Percentiles rank a stretch among this genome's conserved stretches.
Conservation (phyloP, 2,888 invertebrate genomes). For the Lucinisca nassula region DNA sequence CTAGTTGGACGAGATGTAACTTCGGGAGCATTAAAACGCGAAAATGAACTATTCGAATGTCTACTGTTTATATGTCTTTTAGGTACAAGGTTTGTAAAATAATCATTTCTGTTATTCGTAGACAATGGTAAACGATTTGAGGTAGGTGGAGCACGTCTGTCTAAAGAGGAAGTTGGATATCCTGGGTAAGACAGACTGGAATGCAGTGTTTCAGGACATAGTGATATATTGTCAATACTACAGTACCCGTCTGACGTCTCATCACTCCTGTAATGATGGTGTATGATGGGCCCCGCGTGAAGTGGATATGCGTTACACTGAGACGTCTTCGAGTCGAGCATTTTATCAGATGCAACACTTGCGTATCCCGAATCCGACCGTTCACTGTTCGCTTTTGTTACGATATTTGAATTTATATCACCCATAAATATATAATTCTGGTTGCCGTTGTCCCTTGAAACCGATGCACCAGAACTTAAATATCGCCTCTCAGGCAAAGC, state of each 20-base stretch:
- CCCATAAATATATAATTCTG: slow-evolving; percentile 64
- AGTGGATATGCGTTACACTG: slow-evolving; percentile 55
- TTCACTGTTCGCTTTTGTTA: slow-evolving; percentile 19
- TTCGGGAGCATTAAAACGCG: not conserved
- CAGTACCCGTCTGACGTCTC: slow-evolving; percentile 70
- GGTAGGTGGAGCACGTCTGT: slow-evolving; percentile 29
- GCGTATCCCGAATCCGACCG: slow-evolving; percentile 48
- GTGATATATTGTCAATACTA: slow-evolving; percentile 67
- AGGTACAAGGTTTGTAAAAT: slow-evolving; percentile 16
- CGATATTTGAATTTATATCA: slow-evolving; percentile 69
- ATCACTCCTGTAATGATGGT: slow-evolving; percentile 42
- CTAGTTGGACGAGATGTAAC: not conserved
- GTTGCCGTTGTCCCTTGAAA: slow-evolving; percentile 31
- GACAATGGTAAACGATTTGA: slow-evolving; percentile 48
- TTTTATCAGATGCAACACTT: slow-evolving; percentile 46
- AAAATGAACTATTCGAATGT: not conserved
- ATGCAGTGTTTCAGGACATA: slow-evolving; percentile 45
- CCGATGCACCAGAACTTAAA: slow-evolving; percentile 29
- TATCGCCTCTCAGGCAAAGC: slow-evolving; percentile 72
- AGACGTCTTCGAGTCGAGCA: slow-evolving; percentile 31
- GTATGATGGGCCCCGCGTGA: not conserved
- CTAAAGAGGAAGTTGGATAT: slow-evolving; percentile 14
- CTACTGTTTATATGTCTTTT: not conserved
- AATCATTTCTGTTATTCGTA: slow-evolving; percentile 47
- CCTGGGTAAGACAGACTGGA: not conserved